Evolutionary conservation across 2,888 invertebrate genomes (phyloP), one percentile per base, ranked within the genome.

Genomic region (Mythimna vitellina): DNA sequence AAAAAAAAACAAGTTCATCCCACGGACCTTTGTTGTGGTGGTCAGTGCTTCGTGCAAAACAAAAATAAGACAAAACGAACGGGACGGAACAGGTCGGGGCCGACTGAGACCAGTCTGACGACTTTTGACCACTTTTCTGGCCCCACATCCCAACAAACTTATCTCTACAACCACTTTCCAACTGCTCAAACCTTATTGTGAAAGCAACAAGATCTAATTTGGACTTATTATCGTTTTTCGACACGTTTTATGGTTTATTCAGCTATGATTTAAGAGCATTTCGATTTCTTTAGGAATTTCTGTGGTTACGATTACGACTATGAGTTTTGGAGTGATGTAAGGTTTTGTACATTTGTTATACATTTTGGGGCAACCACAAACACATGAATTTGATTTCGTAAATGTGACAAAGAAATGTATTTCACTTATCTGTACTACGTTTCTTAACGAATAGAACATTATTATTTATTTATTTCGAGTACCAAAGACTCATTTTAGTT

Each of bases 261-360:
- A 89, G 89, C 93, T 94, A 94, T 94, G 94, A 95, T 94, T 94
- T 93, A 92, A 92, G 88, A 90, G 88, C 90, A 91, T 94, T 96
- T 95, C 95, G 95, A 93, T 96, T 96, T 95, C 95, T 92, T 92
- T 95, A 94, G 95, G 95, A 96, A 95, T 96, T 94, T 90, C 32
- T 86, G 83, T 86, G 87, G 89, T 89, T 88, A 88, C 84, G 86
- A 87, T 83, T 86, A 87, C 84, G 84, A 78, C 77, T 86, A 87
- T 83, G 79, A 86, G 85, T 86, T 87, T 81, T 80, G 81, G 76
- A 77, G 78, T 82, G 78, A 87, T 83, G 80, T 77, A 82, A 85
- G 78, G 53, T 74, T 38, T 7, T 56, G 62, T 70, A n/a, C 35
- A 49, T 63, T 74, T 73, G 54, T 73, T 56, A 57, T 60, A 72